Conservation (phyloP, 2,113 vertebrate genomes). For the Cathartes aura region DNA sequence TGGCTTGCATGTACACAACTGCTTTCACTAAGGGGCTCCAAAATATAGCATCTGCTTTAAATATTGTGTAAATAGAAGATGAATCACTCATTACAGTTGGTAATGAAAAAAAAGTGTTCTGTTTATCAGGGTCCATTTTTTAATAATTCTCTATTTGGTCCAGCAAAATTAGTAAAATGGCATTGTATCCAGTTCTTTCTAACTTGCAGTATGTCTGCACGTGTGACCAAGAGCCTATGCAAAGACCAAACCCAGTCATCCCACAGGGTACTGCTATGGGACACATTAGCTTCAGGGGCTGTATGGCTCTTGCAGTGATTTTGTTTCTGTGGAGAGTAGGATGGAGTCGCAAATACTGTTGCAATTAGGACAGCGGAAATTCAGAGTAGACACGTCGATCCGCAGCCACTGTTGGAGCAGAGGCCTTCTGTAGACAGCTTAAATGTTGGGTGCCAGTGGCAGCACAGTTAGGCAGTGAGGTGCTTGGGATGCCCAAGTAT, state of each 20-base stretch:
- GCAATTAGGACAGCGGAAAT: not conserved
- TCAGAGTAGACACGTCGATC: rapidly evolving
- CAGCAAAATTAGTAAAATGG: not conserved
- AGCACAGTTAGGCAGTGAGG: not conserved
- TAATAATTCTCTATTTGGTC: not conserved
- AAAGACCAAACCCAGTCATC: not conserved
- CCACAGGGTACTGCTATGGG: not conserved
- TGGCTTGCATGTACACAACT: not conserved
- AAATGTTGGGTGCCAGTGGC: not conserved
- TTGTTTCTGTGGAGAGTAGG: not conserved
- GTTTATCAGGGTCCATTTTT: not conserved
- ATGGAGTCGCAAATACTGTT: not conserved
- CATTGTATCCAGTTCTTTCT: not conserved
- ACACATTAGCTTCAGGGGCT: not conserved
- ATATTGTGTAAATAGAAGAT: not conserved
- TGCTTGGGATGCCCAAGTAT: not conserved
- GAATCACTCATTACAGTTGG: not conserved
- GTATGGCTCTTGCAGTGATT: not conserved
- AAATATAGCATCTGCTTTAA: not conserved
- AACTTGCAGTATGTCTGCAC: not conserved
- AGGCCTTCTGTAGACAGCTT: no score
- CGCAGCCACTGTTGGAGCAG: not conserved
- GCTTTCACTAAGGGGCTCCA: not conserved
- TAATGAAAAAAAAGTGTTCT: not conserved
- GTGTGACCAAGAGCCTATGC: not conserved